Evolutionary conservation across 2,797 vertebrate genomes (phyloP), one percentile per base, ranked within the genome.

Genomic region (Novumbra hubbsi): DNA sequence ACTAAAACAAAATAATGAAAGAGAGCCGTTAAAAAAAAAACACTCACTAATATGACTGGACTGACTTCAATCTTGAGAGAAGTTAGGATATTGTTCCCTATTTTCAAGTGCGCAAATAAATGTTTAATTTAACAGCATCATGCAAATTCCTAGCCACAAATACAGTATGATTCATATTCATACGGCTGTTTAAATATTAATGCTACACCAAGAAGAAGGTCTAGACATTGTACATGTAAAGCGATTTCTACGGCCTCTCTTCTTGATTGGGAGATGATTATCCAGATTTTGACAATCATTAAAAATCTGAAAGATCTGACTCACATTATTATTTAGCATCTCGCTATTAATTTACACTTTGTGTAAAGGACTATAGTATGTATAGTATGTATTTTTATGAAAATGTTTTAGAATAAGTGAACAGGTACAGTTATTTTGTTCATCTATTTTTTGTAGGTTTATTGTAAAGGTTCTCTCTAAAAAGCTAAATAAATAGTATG

Each of bases 81-180:
- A 86, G 84, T 88, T 84, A 78, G 41, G 9, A 14, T 83, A 86
- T 84, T 84, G 86, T 88, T 88, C 86, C 78, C 84, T 84, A 9
- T 84, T 83, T 45, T 85, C 78, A 76, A 79, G 83, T 76, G 30
- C 71, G 77, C 75, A 83, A 86, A 88, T 86, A 83, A 84, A 86
- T 88, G 83, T 86, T 88, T 86, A 86, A 88, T 86, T 88, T 83
- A 86, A 85, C 84, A 86, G 82, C 85, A 78, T 82, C 84, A 88
- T 88, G 86, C 83, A 80, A 88, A 88, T 82, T 78, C 71, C 73
- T 75, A 79, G 78, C 76, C 72, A 78, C 84, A 86, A 83, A 86
- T 86, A 45, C 41, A 45, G 41, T 45, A 88, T 83, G 81, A 88
- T 86, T 88, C 81, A 85, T 85, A 67, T 80, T 84, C 83, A 76